Evolutionary conservation across 2,888 invertebrate genomes (phyloP).

Genomic region (Cosmopolites sordidus): DNA sequence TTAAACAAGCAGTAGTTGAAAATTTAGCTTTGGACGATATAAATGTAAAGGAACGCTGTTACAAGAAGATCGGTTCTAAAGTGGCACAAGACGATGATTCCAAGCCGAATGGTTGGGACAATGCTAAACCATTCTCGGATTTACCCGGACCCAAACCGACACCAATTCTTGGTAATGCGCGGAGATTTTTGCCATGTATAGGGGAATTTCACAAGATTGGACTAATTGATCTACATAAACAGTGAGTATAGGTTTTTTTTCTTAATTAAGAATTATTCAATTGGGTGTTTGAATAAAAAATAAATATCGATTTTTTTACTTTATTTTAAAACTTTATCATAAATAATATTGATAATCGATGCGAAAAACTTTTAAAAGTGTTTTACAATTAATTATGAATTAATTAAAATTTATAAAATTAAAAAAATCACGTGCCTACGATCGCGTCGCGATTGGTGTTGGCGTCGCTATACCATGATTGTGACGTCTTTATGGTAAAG

Average conservation of each 20-base stretch:
- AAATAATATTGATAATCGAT: no score
- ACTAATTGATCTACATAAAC: constrained; percentile 28
- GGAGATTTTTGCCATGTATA: constrained; percentile 36
- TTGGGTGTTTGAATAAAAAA: no score
- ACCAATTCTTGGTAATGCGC: constrained; percentile 39
- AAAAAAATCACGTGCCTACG: no score
- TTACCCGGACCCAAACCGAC: constrained; percentile 40
- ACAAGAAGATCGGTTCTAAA: constrained; percentile 10
- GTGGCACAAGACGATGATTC: constrained; percentile 8
- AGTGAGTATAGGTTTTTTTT: constrained; percentile 26
- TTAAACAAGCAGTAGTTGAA: constrained; percentile 7
- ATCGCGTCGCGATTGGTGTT: no score
- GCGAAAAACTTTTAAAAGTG: no score
- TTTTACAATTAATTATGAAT: no score
- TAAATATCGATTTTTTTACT: no score
- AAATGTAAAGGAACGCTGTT: constrained; percentile 9
- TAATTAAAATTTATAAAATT: no score
- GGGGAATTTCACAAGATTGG: constrained; percentile 33
- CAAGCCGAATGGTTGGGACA: constrained; percentile 37
- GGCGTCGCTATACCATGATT: no score
- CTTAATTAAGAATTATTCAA: no score
- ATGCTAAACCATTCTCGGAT: constrained; percentile 33
- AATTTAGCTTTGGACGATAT: not conserved
- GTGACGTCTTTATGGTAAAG: no score
- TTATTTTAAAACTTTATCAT: no score